Conservation (phyloP, 1,140 invertebrate species). For the Neotoxoptera formosana region DNA sequence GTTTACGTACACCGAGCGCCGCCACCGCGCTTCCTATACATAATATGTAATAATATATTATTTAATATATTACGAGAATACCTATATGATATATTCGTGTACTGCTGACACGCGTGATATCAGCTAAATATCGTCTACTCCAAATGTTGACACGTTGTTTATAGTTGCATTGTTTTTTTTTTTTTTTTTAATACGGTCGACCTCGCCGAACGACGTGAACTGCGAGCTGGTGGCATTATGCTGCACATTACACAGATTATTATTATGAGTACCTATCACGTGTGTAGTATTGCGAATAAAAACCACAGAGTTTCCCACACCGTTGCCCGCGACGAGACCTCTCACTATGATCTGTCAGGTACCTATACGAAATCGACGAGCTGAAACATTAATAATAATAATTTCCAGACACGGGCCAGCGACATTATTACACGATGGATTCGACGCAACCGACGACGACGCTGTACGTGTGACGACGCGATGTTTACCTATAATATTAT, state of each 20-base stretch:
- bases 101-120: neutral
- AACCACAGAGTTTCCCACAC: neutral
- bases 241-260: no score
- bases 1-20: neutral
- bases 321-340: neutral
- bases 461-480: no score
- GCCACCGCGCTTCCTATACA: neutral
- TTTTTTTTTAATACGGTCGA: neutral
- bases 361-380: neutral
- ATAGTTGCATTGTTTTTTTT: neutral
- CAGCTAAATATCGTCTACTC: neutral
- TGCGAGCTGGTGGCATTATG: neutral
- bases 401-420: neutral
- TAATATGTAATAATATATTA: neutral
- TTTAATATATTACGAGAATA: neutral
- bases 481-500: neutral
- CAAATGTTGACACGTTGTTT: neutral
- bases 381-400: no score
- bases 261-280: neutral
- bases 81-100: neutral
- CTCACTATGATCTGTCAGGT: neutral
- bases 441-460: neutral
- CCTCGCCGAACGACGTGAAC: neutral
- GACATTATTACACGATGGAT: neutral
- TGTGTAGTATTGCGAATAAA: neutral